Evolutionary conservation across 2,113 vertebrate genomes (phyloP).

Genomic region (Thamnaconus septentrionalis): DNA sequence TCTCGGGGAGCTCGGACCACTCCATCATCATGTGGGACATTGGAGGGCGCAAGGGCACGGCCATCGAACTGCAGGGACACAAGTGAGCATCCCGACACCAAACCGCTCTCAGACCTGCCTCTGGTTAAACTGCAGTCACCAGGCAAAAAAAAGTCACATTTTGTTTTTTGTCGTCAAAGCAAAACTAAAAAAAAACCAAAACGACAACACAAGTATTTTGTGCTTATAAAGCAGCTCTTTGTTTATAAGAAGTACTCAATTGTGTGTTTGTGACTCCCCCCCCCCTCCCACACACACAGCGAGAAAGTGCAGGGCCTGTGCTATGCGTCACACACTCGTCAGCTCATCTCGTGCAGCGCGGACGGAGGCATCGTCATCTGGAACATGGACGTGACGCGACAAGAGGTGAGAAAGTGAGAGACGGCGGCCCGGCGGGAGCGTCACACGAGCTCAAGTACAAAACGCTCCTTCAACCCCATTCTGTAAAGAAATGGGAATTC

Average conservation of each 20-base stretch:
- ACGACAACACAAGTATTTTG: too few species aligned
- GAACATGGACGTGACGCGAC: slow-evolving; percentile 98
- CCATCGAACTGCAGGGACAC: slow-evolving; percentile 97
- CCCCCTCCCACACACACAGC: slow-evolving; percentile 73
- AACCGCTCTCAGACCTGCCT: too few species aligned
- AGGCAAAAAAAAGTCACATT: too few species aligned
- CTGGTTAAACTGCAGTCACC: too few species aligned
- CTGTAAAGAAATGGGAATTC: too few species aligned
- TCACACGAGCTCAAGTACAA: too few species aligned
- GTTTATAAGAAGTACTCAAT: too few species aligned
- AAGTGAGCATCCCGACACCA: slow-evolving; percentile 76
- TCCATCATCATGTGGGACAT: slow-evolving; percentile 99
- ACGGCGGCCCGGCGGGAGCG: not conserved
- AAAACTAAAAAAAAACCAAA: too few species aligned
- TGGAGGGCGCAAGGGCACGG: slow-evolving; percentile 95
- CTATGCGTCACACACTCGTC: slow-evolving; percentile 91
- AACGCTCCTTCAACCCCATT: too few species aligned
- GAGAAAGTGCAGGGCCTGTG: slow-evolving; percentile 94
- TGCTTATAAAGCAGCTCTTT: too few species aligned
- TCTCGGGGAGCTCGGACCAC: slow-evolving; percentile 96
- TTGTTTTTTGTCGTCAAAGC: too few species aligned
- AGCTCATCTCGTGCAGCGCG: slow-evolving; percentile 94
- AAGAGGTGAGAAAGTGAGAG: slow-evolving; percentile 81
- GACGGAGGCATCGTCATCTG: slow-evolving; percentile 95
- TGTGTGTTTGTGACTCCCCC: slow-evolving; percentile 12